Conservation (phyloP, 2,113 vertebrate species). For the Anolis carolinensis region DNA sequence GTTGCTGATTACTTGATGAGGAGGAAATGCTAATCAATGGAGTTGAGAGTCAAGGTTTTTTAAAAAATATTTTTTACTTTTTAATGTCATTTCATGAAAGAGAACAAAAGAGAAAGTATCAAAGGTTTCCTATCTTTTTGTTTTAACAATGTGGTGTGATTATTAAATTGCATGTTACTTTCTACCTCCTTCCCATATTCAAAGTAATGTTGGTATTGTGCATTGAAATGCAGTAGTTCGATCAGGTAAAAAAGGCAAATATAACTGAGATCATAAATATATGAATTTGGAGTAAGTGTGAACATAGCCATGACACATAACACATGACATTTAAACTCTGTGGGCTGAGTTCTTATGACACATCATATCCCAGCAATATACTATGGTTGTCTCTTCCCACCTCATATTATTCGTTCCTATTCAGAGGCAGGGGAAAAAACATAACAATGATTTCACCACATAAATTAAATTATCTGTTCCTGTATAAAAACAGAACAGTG, state of each 20-base stretch:
- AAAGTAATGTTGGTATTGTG: background rate
- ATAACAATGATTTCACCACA: background rate
- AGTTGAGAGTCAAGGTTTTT: background rate
- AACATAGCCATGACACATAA: background rate
- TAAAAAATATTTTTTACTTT: background rate
- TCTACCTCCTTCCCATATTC: background rate
- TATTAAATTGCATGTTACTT: background rate
- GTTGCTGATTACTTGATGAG: background rate
- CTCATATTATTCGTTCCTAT: background rate
- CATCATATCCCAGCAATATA: background rate
- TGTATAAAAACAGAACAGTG: background rate
- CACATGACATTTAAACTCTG: background rate
- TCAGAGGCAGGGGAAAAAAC: background rate
- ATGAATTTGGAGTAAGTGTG: background rate
- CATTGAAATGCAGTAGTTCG: too few relatives aligned
- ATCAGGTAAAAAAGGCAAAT: background rate
- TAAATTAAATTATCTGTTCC: background rate
- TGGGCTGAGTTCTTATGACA: background rate
- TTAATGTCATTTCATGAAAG: background rate
- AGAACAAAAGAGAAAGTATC: background rate
- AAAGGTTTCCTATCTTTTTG: background rate
- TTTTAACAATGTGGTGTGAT: slow-evolving; percentile 9
- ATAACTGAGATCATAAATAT: background rate
- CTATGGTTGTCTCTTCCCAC: background rate
- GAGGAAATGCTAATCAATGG: background rate